Conservation (phyloP, 2,797 vertebrate genomes). For the Dromococcyx pavoninus region DNA sequence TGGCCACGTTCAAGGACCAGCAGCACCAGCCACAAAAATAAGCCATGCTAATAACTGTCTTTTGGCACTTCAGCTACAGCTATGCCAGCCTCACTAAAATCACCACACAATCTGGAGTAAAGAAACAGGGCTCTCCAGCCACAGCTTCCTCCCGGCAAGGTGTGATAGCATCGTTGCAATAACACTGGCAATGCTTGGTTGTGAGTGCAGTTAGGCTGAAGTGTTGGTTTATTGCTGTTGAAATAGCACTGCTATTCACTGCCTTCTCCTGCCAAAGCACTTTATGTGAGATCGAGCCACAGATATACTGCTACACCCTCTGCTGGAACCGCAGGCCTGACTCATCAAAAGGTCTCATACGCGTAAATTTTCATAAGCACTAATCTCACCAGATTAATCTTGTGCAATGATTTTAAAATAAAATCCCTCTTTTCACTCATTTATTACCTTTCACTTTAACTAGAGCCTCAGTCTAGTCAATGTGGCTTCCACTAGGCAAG, state of each 20-base stretch:
- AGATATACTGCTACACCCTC: neutral
- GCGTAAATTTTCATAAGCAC: neutral
- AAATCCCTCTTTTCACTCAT: neutral
- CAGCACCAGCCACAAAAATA: neutral
- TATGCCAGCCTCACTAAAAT: neutral
- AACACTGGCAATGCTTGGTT: neutral
- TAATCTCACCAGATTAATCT: neutral
- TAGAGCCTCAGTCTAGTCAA: neutral
- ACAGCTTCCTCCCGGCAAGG: conserved; percentile 11
- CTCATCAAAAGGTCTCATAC: neutral
- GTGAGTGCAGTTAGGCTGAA: neutral
- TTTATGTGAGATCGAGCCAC: neutral
- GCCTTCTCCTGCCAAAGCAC: neutral
- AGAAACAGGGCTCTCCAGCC: neutral
- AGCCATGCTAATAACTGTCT: neutral
- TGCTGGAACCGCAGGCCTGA: neutral
- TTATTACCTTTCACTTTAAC: conserved; percentile 9
- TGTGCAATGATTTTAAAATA: neutral
- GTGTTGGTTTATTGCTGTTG: neutral
- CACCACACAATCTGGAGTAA: neutral
- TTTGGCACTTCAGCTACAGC: neutral
- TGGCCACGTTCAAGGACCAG: neutral
- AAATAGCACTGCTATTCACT: neutral
- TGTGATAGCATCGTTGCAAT: neutral
- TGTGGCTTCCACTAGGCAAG: neutral